phyloP scores from a whole-genome alignment of 2,797 vertebrate species.

The Myioborus melanocephalus region DNA sequence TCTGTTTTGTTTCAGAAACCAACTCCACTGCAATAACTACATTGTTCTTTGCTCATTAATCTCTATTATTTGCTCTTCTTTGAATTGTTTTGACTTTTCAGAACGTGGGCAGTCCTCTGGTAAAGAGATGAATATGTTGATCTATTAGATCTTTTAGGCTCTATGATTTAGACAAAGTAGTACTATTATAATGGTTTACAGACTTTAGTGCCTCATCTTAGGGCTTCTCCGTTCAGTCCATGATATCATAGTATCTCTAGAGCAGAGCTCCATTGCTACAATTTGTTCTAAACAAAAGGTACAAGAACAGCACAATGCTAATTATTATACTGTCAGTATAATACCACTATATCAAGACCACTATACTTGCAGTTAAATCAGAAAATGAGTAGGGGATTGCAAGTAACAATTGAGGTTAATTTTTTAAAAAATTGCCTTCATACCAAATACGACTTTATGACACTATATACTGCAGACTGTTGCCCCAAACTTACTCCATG shows the following conservation, averaged over 20 bases:
- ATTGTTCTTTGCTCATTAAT: constrained; percentile 46
- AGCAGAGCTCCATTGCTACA: background rate
- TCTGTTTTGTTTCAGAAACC: constrained; percentile 36
- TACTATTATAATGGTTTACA: background rate
- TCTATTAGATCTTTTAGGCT: constrained; percentile 4
- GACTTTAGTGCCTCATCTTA: background rate
- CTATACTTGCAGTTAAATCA: background rate
- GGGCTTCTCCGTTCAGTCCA: background rate
- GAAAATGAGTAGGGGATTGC: background rate
- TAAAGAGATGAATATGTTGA: background rate
- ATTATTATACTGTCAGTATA: background rate
- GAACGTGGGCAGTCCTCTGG: background rate
- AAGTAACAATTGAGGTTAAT: background rate
- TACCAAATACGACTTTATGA: background rate
- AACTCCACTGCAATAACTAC: background rate
- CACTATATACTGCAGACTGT: background rate
- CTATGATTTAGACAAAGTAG: background rate
- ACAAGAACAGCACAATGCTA: background rate
- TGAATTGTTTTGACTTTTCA: constrained; percentile 40
- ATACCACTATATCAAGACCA: background rate
- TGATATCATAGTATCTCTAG: background rate
- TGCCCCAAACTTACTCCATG: background rate
- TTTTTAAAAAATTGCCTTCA: background rate
- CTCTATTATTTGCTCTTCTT: constrained; percentile 40
- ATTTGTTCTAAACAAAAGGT: background rate